Evolutionary conservation across 2,113 vertebrate species (phyloP).

Genomic region (Saguinus midas): DNA sequence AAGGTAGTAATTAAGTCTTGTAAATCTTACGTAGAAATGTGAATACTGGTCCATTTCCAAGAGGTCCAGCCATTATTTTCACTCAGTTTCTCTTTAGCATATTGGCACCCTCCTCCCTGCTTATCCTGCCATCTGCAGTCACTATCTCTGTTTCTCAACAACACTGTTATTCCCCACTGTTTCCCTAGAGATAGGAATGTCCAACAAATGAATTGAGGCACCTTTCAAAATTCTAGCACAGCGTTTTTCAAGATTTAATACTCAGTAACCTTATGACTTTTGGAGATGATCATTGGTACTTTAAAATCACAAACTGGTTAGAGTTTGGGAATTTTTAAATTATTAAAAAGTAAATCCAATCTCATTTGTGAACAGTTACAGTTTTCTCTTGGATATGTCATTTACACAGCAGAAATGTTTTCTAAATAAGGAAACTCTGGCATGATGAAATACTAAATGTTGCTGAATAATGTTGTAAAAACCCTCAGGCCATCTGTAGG

Average conservation of each 20-base stretch:
- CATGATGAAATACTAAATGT: constrained; percentile 30
- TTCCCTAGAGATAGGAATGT: neutral
- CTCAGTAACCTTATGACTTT: neutral
- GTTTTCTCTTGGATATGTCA: neutral
- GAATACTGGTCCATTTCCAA: neutral
- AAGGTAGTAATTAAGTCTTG: neutral
- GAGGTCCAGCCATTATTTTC: neutral
- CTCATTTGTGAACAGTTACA: neutral
- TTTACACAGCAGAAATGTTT: constrained; percentile 20
- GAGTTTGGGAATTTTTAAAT: neutral
- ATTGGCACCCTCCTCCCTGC: neutral
- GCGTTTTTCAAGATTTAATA: neutral
- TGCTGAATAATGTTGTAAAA: constrained; percentile 27
- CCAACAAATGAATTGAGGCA: neutral
- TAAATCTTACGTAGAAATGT: neutral
- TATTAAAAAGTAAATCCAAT: neutral
- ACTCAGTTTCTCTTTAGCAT: neutral
- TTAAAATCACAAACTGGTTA: neutral
- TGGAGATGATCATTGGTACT: neutral
- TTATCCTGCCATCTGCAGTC: neutral
- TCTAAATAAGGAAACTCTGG: neutral
- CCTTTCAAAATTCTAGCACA: neutral
- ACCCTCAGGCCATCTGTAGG: neutral
- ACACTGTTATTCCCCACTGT: neutral
- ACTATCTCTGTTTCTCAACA: neutral